Evolutionary conservation across 2,113 vertebrate species (phyloP).

Genomic region (Sclerurus mexicanus): DNA sequence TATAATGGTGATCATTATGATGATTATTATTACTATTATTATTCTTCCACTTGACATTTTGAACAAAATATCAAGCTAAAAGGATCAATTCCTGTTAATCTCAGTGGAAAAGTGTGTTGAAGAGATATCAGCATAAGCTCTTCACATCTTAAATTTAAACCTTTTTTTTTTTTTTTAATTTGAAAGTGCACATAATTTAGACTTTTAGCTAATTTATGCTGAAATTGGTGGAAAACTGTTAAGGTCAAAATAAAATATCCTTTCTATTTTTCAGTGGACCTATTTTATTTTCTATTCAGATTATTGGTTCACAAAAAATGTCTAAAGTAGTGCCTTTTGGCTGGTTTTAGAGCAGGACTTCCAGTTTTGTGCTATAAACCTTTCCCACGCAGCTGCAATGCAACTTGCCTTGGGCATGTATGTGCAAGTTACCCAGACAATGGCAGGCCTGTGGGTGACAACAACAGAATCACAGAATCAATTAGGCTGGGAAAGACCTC

Average conservation of each 20-base stretch:
- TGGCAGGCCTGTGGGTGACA: background rate
- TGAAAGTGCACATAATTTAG: background rate
- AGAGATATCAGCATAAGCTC: background rate
- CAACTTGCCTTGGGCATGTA: fast-evolving
- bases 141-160: background rate
- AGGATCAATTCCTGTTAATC: background rate
- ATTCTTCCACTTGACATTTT: background rate
- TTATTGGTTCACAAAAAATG: background rate
- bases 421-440: fast-evolving
- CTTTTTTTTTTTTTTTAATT: background rate
- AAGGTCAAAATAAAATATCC: background rate
- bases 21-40: background rate
- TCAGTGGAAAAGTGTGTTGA: background rate
- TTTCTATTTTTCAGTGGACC: background rate
- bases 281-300: background rate
- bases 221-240: background rate
- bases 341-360: background rate
- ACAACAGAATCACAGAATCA: background rate
- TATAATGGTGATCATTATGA: background rate
- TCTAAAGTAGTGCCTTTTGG: fast-evolving
- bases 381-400: background rate
- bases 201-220: background rate
- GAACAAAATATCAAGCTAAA: background rate
- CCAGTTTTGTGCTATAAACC: background rate
- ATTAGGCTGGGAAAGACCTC: background rate